Conservation (phyloP, 1,140 invertebrate genomes). For the Heliconius nattereri region DNA sequence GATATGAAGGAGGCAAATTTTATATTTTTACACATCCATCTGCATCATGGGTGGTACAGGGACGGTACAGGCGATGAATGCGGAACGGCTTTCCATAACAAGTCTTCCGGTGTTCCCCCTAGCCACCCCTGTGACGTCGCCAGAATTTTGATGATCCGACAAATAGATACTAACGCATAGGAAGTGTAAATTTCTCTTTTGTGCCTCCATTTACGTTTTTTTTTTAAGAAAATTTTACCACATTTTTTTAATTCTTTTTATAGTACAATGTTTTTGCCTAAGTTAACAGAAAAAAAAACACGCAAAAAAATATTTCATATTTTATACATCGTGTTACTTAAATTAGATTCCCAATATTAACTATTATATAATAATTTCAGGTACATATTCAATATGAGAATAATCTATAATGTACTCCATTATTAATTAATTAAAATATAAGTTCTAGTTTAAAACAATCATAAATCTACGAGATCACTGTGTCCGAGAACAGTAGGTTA, state of each 20-base stretch:
- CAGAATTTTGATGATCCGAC: conserved; percentile 55
- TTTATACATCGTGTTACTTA: too few species aligned
- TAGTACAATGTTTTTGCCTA: background rate
- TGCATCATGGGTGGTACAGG: conserved; percentile 49
- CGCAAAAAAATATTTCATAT: too few species aligned
- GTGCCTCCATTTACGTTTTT: background rate
- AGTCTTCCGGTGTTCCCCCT: conserved; percentile 51
- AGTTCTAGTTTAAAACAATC: too few species aligned
- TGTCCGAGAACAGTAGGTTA: too few species aligned
- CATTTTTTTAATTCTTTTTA: background rate
- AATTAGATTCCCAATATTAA: too few species aligned
- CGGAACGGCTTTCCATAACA: conserved; percentile 53
- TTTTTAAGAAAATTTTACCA: background rate
- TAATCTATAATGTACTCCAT: too few species aligned
- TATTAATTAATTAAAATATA: too few species aligned
- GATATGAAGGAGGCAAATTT: background rate
- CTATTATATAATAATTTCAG: too few species aligned
- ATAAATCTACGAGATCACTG: too few species aligned
- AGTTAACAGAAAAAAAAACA: too few species aligned
- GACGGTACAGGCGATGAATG: conserved; percentile 46
- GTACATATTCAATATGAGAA: too few species aligned
- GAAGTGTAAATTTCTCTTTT: conserved; percentile 9
- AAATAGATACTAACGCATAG: conserved; percentile 26
- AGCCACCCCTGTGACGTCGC: conserved; percentile 45
- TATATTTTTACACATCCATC: conserved; percentile 14